Evolutionary conservation across 1,140 invertebrate genomes (phyloP).

Genomic region (Ips typographus): DNA sequence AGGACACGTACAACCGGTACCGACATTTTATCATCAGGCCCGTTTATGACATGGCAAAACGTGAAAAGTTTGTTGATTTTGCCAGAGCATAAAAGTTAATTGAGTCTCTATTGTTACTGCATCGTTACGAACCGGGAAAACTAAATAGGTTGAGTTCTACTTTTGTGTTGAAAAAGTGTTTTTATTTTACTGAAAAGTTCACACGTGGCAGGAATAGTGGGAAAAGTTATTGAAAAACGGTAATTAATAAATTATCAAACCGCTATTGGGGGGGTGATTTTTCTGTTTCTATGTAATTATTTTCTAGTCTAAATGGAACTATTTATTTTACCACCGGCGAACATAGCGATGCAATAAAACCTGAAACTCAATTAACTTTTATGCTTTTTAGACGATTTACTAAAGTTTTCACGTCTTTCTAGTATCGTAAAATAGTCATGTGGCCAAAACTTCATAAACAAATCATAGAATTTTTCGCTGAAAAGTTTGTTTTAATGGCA

Average conservation of each 20-base stretch:
- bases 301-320: neutral
- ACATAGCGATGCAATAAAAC: neutral
- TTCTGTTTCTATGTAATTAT: neutral
- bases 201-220: neutral
- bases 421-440: neutral
- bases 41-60: conserved; percentile 16
- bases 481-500: too few species aligned
- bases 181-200: neutral
- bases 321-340: neutral
- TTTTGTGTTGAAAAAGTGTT: neutral
- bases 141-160: conserved; percentile 6
- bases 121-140: conserved; percentile 7
- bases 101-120: conserved; percentile 14
- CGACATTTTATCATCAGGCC: conserved; percentile 2
- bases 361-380: neutral
- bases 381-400: neutral
- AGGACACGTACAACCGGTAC: neutral
- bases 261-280: neutral
- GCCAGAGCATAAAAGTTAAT: conserved; percentile 15
- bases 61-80: conserved; percentile 18
- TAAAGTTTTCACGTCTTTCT: neutral
- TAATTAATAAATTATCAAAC: neutral
- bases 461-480: too few species aligned
- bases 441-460: neutral
- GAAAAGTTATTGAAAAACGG: neutral